These are phyloP conservation scores for Arctopsyche grandis DNA, from an alignment of 1,140 invertebrate species.

Conservation along the genomic window DNA sequence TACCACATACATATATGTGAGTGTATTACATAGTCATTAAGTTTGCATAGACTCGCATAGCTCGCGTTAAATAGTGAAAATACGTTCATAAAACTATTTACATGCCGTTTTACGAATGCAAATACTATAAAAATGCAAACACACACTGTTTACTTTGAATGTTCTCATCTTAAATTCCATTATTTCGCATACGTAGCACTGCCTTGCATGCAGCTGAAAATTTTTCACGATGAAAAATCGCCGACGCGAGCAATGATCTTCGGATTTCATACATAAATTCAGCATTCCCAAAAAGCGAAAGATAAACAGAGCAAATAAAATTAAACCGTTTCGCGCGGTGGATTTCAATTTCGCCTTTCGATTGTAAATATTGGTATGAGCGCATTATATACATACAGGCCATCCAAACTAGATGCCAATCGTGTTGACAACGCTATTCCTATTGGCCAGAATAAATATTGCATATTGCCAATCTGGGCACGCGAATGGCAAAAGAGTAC, in stretches of 20 bases:
- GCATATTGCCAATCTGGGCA: slow-evolving; percentile 20
- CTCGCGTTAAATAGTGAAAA: too few relatives aligned
- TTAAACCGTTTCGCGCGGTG: background rate
- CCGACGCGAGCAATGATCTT: slow-evolving; percentile 3
- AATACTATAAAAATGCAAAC: slow-evolving; percentile 13
- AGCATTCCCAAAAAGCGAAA: background rate
- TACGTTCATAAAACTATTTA: background rate
- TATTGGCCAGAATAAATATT: slow-evolving; percentile 42
- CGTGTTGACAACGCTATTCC: slow-evolving; percentile 34
- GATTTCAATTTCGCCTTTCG: background rate
- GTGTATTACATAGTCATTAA: too few relatives aligned
- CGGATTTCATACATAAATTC: slow-evolving; percentile 10
- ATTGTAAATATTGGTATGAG: background rate
- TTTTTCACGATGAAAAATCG: slow-evolving; percentile 15
- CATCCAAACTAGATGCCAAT: background rate
- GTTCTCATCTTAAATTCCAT: slow-evolving; percentile 21
- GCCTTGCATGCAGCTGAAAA: background rate
- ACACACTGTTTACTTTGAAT: background rate
- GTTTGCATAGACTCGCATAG: too few relatives aligned
- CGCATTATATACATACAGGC: background rate
- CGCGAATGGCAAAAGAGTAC: background rate
- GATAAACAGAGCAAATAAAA: background rate
- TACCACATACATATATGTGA: too few relatives aligned
- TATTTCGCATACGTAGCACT: background rate
- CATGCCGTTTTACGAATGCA: background rate